Conservation (phyloP, 2,113 vertebrate genomes). For the Ginglymostoma cirratum region DNA sequence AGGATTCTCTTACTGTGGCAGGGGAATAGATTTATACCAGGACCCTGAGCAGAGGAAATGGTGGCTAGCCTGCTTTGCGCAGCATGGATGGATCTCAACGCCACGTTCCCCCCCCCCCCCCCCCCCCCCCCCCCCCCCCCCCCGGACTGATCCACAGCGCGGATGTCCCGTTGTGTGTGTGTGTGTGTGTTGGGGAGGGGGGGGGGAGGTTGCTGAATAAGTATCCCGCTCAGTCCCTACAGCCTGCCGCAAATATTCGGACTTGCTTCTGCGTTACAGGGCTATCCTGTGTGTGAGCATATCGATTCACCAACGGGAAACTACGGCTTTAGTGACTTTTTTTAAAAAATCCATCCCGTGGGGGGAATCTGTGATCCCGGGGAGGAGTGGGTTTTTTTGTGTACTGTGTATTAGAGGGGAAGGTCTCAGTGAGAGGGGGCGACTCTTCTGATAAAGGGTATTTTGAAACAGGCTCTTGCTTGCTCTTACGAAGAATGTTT, state of each 20-base stretch:
- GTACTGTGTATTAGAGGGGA: not conserved
- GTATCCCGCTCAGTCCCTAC: not conserved
- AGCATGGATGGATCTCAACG: too few species aligned
- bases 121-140: too few species aligned
- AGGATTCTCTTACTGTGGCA: too few species aligned
- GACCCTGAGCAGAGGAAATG: too few species aligned
- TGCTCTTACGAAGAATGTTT: not conserved
- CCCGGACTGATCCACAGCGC: too few species aligned
- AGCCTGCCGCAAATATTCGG: not conserved
- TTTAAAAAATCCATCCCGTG: not conserved
- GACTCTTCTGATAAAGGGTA: not conserved
- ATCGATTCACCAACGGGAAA: not conserved
- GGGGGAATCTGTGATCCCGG: not conserved
- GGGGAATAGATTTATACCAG: too few species aligned
- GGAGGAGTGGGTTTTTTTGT: not conserved
- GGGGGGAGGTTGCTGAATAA: too few species aligned
- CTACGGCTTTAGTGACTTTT: not conserved
- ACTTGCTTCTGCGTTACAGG: not conserved
- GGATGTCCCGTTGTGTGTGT: too few species aligned
- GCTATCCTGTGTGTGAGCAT: not conserved
- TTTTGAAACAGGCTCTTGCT: not conserved
- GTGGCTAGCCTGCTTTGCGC: too few species aligned
- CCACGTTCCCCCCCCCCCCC: rapidly evolving
- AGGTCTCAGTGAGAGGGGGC: not conserved
- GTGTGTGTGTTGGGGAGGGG: not conserved